These are phyloP conservation scores for Lycorma delicatula DNA, from an alignment of 1,140 invertebrate genomes.

Conservation along the genomic window DNA sequence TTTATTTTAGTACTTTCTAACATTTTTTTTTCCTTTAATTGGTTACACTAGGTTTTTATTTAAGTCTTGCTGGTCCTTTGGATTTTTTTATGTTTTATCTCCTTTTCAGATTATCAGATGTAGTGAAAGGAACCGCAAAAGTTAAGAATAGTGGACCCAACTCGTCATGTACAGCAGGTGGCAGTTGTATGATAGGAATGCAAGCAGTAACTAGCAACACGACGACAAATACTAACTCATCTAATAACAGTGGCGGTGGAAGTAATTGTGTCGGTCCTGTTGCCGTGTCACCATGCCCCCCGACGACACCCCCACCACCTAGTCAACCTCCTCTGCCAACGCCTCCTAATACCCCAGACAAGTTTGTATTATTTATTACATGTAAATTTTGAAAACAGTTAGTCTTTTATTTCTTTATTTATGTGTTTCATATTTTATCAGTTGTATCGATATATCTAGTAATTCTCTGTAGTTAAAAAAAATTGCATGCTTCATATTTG, in stretches of 20 bases:
- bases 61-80: too few species aligned
- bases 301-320: slow-evolving; percentile 2
- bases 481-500: too few species aligned
- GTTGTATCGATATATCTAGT: too few species aligned
- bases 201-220: background rate
- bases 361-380: slow-evolving; percentile 9
- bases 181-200: background rate
- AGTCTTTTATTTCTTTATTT: too few species aligned
- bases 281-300: slow-evolving; percentile 13
- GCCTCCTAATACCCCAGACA: slow-evolving; percentile 23
- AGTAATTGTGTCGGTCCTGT: background rate
- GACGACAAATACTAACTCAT: slow-evolving; percentile 24
- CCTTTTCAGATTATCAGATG: slow-evolving; percentile 56
- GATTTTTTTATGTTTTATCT: too few species aligned
- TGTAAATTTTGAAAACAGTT: background rate
- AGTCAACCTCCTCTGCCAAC: slow-evolving; percentile 25
- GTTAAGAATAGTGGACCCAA: slow-evolving; percentile 4
- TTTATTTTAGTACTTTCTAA: background rate
- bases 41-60: too few species aligned
- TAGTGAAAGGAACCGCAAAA: slow-evolving; percentile 67
- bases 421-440: too few species aligned
- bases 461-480: too few species aligned
- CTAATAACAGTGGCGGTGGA: slow-evolving; percentile 16
- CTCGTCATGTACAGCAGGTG: background rate
- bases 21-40: background rate